phyloP scores from a whole-genome alignment of 2,113 vertebrate species.

The Hippolais icterina region DNA sequence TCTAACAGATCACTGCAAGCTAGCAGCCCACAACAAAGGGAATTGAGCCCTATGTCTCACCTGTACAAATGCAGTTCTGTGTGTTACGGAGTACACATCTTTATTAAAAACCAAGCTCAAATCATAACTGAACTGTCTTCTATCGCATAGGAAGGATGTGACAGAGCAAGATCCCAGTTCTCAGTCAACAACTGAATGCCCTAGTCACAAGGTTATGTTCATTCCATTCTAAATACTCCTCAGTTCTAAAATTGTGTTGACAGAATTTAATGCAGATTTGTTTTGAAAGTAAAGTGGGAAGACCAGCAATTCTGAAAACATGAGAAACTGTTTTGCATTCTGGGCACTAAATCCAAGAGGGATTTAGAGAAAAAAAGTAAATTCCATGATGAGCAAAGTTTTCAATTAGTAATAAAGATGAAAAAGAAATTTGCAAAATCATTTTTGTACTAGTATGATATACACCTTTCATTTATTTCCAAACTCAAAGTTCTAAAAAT shows the following conservation, averaged over 20 bases:
- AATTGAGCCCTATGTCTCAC: background rate
- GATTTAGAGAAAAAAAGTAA: background rate
- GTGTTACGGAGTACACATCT: background rate
- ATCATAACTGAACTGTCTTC: background rate
- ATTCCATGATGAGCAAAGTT: background rate
- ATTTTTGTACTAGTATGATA: background rate
- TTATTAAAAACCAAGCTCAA: background rate
- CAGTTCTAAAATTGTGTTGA: background rate
- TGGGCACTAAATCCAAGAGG: background rate
- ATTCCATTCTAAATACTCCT: background rate
- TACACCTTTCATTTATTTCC: background rate
- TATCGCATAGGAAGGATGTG: background rate
- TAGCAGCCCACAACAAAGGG: background rate
- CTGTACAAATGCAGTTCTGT: background rate
- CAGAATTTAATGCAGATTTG: background rate
- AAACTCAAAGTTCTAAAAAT: background rate
- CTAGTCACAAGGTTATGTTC: background rate
- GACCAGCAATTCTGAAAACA: background rate
- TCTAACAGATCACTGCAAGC: background rate
- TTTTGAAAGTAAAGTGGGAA: background rate
- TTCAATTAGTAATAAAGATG: background rate
- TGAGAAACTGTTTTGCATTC: background rate
- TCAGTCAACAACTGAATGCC: background rate
- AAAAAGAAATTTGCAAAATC: background rate
- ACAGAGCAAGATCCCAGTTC: background rate